These are phyloP conservation scores for Sinosuthora webbiana DNA, from an alignment of 2,113 vertebrate species.

Conservation along the genomic window DNA sequence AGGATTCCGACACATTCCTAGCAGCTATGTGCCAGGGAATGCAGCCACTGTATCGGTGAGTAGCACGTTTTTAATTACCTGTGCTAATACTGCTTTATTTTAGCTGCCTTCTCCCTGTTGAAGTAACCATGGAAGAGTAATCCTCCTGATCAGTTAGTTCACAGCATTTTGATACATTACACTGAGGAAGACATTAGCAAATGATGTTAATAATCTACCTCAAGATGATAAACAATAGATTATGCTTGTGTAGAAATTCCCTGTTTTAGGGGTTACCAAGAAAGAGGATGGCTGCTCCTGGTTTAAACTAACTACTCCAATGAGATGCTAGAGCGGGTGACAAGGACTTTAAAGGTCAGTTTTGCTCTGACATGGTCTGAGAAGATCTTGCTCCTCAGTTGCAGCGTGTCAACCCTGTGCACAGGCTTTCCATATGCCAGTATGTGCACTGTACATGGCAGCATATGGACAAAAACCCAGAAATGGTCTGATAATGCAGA, in stretches of 20 bases:
- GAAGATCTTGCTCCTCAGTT: not conserved
- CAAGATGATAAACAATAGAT: not conserved
- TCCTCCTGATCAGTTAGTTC: not conserved
- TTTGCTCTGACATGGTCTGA: not conserved
- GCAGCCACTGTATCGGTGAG: constrained; percentile 58
- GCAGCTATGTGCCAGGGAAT: constrained; percentile 37
- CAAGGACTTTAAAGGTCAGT: not conserved
- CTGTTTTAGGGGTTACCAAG: not conserved
- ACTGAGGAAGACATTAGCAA: not conserved
- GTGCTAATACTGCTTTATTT: not conserved
- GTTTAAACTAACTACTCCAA: not conserved
- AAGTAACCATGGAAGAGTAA: not conserved
- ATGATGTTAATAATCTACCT: not conserved
- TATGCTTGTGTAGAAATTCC: not conserved
- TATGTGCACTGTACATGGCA: accelerated
- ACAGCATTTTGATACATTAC: not conserved
- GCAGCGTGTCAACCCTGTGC: not conserved
- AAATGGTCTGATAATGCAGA: not conserved
- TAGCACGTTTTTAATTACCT: not conserved
- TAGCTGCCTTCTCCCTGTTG: not conserved
- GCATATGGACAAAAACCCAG: not conserved
- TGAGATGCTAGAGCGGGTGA: not conserved
- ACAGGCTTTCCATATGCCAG: accelerated
- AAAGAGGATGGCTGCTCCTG: not conserved
- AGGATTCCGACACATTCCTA: constrained; percentile 58